phyloP scores from a whole-genome alignment of 2,888 invertebrate genomes.

The Eupsilia transversa region DNA sequence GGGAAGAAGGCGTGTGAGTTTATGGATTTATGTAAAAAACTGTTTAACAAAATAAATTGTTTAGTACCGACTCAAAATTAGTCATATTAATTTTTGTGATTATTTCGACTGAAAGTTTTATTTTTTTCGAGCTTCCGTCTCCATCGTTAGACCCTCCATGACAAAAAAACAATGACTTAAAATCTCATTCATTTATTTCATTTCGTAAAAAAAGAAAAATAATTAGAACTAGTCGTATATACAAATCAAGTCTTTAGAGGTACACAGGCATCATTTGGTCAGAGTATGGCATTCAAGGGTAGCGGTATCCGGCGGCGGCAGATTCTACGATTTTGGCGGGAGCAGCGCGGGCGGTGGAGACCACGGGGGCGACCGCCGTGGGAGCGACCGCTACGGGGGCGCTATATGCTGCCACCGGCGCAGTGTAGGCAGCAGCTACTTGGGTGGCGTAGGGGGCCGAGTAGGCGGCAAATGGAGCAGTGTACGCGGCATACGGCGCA shows the following conservation, averaged over 20 bases:
- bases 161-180: constrained; percentile 29
- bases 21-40: too few relatives aligned
- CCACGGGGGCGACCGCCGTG: constrained; percentile 90
- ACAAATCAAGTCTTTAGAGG: constrained; percentile 84
- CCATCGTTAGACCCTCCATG: too few relatives aligned
- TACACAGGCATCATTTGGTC: constrained; percentile 74
- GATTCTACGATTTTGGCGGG: constrained; percentile 92
- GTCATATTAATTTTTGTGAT: too few relatives aligned
- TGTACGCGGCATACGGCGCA: constrained; percentile 57
- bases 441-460: constrained; percentile 54
- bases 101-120: not conserved
- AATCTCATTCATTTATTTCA: constrained; percentile 63
- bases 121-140: too few relatives aligned
- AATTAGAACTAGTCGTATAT: constrained; percentile 77
- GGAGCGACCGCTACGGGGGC: constrained; percentile 68
- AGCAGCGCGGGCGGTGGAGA: constrained; percentile 91
- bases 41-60: not conserved
- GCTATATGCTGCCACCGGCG: constrained; percentile 67
- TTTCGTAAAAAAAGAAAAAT: constrained; percentile 73
- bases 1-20: too few relatives aligned
- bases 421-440: constrained; percentile 65
- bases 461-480: constrained; percentile 53
- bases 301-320: constrained; percentile 82
- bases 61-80: not conserved
- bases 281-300: constrained; percentile 79